Base-by-base conservation (phyloP, 1,140 invertebrate genomes). In the Formica exsecta region DNA sequence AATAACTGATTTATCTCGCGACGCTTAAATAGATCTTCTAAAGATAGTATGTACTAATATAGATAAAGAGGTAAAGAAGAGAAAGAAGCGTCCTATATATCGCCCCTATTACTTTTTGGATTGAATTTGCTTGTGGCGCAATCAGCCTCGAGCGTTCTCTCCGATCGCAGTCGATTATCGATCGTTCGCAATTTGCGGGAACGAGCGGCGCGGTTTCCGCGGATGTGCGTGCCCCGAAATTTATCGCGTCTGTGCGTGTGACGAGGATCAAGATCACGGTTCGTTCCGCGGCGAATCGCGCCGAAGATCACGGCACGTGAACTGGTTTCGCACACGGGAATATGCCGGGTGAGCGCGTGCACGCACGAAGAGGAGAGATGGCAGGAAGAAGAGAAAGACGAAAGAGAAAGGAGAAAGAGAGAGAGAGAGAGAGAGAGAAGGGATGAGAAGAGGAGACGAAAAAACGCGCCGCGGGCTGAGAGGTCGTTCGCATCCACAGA, bases 401-500 rank as follows among this genome's bases (percentile, higher is more conserved):
- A 38, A 51, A 62, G 32, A 54, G 38, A 57, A 7, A 68, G 64
- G 32, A 38, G 77, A 80, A 71, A 48, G 41, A 86, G 79, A 62
- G 16, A 73, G 74, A 85, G 38, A 54, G 54, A 38, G n/a, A 19
- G 66, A 79, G 36, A 68, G 65, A 74, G n/a, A 83, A 85, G 84
- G 81, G 48, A 13, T 48, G 25, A 79, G 51, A 64, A 62, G 65
- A 74, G n/a, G 79, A 83, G 85, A 79, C 75, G 44, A 77, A 79
- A 84, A 89, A 77, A 84, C 75, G 87, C 68, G 75, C 48, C 48
- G 66, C 22, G 41, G 65, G 76, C 29, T 51, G 71, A 87, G 89
- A 93, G 92, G 91, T 93, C 91, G 92, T 92, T 92, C 92, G 92
- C 92, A 92, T 93, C 90, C 57, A 19, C 48, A 54, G 80, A 91